Conservation (phyloP, 2,113 vertebrate genomes). For the Vidua chalybeata region DNA sequence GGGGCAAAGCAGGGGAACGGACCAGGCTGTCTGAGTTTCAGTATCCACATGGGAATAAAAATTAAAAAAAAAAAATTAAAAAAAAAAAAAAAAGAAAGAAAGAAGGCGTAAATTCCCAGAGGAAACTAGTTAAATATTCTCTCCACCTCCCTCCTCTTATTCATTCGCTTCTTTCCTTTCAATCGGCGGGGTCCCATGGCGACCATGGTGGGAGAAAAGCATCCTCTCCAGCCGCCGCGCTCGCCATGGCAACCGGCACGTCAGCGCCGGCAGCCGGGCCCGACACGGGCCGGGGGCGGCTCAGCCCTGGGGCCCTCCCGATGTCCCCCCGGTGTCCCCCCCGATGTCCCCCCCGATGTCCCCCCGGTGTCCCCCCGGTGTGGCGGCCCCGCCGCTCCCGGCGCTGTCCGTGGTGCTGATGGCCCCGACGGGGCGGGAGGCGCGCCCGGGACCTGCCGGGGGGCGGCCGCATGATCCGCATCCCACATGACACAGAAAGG, state of each 20-base stretch:
- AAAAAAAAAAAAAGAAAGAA: background rate
- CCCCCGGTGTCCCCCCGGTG: background rate
- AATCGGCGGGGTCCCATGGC: slow-evolving; percentile 69
- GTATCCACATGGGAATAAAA: background rate
- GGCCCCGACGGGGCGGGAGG: background rate
- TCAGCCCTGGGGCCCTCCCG: background rate
- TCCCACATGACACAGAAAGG: slow-evolving; percentile 60
- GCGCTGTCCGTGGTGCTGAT: slow-evolving; percentile 9
- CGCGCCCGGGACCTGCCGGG: background rate
- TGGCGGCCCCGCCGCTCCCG: background rate
- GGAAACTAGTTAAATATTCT: slow-evolving; percentile 29
- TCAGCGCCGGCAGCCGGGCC: slow-evolving; percentile 46
- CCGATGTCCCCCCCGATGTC: too few relatives aligned
- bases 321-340: background rate
- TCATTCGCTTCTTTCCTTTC: background rate
- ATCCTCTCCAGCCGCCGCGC: slow-evolving; percentile 62
- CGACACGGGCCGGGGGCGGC: background rate
- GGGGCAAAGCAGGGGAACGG: background rate
- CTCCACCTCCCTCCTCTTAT: background rate
- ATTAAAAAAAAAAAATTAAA: background rate
- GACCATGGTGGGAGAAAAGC: slow-evolving; percentile 71
- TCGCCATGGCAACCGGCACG: slow-evolving; percentile 78
- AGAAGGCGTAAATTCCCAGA: background rate
- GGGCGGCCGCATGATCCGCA: slow-evolving; percentile 55
- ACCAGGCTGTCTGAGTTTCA: background rate